Evolutionary conservation across 2,797 vertebrate genomes (phyloP).

Genomic region (Poecilia gillii): DNA sequence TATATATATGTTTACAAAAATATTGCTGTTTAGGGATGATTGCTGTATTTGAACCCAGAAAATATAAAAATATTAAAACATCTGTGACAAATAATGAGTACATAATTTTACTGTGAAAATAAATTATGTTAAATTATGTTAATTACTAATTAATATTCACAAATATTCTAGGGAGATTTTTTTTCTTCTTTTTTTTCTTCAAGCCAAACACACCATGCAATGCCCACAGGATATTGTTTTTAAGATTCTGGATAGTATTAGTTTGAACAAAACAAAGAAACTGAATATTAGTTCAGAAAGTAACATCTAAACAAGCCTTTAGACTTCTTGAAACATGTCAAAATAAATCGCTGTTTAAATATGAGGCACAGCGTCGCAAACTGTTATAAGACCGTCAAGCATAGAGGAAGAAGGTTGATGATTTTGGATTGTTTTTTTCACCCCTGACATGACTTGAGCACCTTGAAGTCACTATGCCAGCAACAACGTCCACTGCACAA

Average conservation of each 20-base stretch:
- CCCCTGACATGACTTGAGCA: neutral
- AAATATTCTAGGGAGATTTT: neutral
- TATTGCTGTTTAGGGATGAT: neutral
- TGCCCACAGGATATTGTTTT: neutral
- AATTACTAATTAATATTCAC: neutral
- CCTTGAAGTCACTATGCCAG: neutral
- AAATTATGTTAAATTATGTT: neutral
- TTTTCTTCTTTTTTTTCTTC: too few relatives aligned
- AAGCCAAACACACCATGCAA: neutral
- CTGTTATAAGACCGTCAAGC: neutral
- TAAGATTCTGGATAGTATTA: neutral
- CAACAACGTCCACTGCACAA: neutral
- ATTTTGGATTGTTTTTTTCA: neutral
- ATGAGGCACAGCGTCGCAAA: neutral
- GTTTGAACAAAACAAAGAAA: too few relatives aligned
- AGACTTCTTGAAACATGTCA: neutral
- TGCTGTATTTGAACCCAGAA: neutral
- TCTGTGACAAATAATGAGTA: neutral
- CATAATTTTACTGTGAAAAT: neutral
- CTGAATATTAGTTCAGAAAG: neutral
- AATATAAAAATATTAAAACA: neutral
- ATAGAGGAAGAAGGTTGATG: neutral
- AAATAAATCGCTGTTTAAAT: neutral
- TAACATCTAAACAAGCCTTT: neutral
- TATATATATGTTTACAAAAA: too few relatives aligned